phyloP scores from a whole-genome alignment of 2,113 vertebrate species.

The Oryzias curvinotus region DNA sequence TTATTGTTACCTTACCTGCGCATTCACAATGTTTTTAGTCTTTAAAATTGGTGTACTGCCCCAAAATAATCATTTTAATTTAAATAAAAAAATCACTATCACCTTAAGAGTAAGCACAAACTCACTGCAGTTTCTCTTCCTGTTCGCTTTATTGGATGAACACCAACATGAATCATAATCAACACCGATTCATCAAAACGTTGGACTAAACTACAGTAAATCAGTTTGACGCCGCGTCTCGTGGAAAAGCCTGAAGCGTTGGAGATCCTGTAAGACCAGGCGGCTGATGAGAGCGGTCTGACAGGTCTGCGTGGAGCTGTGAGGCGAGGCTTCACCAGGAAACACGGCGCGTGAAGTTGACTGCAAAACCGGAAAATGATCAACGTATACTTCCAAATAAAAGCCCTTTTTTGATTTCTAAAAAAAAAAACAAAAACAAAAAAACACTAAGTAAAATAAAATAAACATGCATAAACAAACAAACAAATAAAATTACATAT shows the following conservation, averaged over 20 bases:
- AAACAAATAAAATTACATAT: too few relatives aligned
- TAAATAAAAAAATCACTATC: not conserved
- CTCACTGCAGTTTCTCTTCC: not conserved
- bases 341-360: slow-evolving; percentile 36
- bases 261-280: not conserved
- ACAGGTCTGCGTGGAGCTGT: slow-evolving; percentile 58
- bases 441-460: too few relatives aligned
- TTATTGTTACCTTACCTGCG: too few relatives aligned
- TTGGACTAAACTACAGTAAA: slow-evolving; percentile 24
- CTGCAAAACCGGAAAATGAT: not conserved
- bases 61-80: too few relatives aligned
- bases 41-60: too few relatives aligned
- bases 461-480: too few relatives aligned
- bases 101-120: not conserved
- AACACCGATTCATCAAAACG: slow-evolving; percentile 20
- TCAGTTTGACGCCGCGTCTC: slow-evolving; percentile 25
- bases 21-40: too few relatives aligned
- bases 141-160: not conserved
- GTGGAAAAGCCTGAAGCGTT: slow-evolving; percentile 21
- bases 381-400: slow-evolving; percentile 31
- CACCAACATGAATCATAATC: not conserved
- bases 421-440: too few relatives aligned
- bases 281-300: slow-evolving; percentile 52
- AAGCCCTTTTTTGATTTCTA: not conserved
- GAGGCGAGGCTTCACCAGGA: slow-evolving; percentile 41